phyloP scores from a whole-genome alignment of 2,113 vertebrate genomes.

The Caranx melampygus region DNA sequence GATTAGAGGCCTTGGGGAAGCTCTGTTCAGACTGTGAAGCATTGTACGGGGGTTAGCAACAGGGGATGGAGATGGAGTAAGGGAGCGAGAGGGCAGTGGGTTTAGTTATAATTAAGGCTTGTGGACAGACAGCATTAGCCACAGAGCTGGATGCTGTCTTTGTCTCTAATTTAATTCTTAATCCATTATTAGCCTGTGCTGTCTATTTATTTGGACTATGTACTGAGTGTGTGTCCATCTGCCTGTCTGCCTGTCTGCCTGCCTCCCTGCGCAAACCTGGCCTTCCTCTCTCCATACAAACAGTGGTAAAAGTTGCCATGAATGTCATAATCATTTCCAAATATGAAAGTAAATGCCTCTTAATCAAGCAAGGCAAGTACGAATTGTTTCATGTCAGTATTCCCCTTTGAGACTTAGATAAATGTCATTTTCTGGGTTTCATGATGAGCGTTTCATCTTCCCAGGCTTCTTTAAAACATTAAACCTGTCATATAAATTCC shows the following conservation, averaged over 20 bases:
- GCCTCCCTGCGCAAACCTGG: neutral
- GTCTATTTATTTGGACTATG: constrained; percentile 37
- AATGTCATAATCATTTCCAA: neutral
- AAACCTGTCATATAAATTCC: constrained; percentile 1
- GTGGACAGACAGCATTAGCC: constrained; percentile 47
- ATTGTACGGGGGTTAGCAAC: constrained; percentile 55
- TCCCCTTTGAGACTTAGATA: neutral
- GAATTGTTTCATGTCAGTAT: neutral
- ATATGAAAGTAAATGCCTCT: neutral
- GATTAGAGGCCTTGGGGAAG: constrained; percentile 67
- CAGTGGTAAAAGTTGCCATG: neutral
- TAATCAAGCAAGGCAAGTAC: constrained; percentile 5
- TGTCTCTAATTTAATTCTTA: constrained; percentile 45
- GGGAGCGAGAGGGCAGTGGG: constrained; percentile 28
- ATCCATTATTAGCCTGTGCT: constrained; percentile 43
- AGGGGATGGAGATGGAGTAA: constrained; percentile 23
- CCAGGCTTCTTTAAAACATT: constrained; percentile 3
- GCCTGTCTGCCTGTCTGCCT: neutral
- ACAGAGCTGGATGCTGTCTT: constrained; percentile 39
- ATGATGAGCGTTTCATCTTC: constrained; percentile 12
- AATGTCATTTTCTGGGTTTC: neutral
- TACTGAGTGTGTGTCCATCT: constrained; percentile 12
- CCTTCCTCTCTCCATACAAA: constrained; percentile 5
- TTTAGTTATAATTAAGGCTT: constrained; percentile 55
- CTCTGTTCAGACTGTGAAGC: constrained; percentile 62